Evolutionary conservation across 2,797 vertebrate genomes (phyloP).

Genomic region (Squalus acanthias): DNA sequence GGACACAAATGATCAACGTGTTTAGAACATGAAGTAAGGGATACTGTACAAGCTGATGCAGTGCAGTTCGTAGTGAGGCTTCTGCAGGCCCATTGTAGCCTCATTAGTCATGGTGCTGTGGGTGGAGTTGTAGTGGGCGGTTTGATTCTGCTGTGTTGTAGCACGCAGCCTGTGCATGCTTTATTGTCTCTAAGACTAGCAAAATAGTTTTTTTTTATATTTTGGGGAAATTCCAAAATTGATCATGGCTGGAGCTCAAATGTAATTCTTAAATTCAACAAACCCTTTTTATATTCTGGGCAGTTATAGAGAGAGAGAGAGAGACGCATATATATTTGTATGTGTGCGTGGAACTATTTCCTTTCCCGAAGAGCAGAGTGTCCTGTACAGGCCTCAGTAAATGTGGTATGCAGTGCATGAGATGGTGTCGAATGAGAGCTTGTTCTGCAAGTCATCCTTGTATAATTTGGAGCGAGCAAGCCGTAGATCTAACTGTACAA

Average conservation of each 20-base stretch:
- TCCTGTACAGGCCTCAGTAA: background rate
- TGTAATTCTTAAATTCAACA: background rate
- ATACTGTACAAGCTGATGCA: background rate
- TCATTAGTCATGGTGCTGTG: background rate
- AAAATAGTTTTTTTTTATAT: background rate
- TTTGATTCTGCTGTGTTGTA: background rate
- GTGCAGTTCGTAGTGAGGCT: background rate
- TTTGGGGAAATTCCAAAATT: background rate
- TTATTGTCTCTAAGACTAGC: background rate
- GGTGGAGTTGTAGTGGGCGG: background rate
- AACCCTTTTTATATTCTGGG: background rate
- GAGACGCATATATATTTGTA: background rate
- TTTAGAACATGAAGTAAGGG: slow-evolving; percentile 11
- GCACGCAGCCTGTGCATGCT: background rate
- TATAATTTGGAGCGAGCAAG: background rate
- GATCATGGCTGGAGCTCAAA: background rate
- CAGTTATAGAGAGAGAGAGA: background rate
- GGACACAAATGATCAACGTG: background rate
- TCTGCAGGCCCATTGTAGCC: slow-evolving; percentile 9
- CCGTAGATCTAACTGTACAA: background rate
- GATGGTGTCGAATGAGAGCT: background rate
- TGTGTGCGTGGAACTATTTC: background rate
- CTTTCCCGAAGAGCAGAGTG: background rate
- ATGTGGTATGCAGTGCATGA: background rate
- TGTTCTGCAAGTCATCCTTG: background rate